Evolutionary conservation across 1,140 invertebrate species (phyloP), one percentile per base, ranked within the genome.

Genomic region (Calephelis virginiensis): DNA sequence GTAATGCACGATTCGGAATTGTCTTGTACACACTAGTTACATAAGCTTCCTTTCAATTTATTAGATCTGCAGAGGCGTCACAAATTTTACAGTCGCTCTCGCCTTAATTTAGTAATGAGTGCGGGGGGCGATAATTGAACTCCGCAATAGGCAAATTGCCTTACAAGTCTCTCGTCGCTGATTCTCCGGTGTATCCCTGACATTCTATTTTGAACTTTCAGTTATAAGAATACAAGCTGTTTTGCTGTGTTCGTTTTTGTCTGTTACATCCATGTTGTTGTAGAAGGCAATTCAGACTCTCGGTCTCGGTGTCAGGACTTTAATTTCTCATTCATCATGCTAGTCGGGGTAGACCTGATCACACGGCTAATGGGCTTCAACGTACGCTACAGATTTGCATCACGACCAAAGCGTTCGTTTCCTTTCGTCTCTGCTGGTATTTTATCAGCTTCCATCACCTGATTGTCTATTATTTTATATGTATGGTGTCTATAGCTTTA

Each of bases 71-170:
- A 82, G 82, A 86, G 83, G 85, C 85, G 87, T 87, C 81, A 81
- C 82, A 72, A 81, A 86, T 83, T 88, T 79, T 83, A 86, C 78
- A 76, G 82, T 82, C 72, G 78, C 81, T 86, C 81, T 82, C 85
- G 86, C 76, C 79, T 88, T 89, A 90, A 90, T 89, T 84, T 86
- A 81, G 86, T 89, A 90, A 90, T 86, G 79, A 86, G 83, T 78
- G 87, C 85, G 84, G 86, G 81, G 87, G 88, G 88, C 85, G 84
- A 89, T 90, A 89, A 90, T 89, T 90, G 85, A 80, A 81, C 76
- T 73, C 83, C 74, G 82, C 85, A 89, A 90, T 89, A 87, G 81
- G 83, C 83, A 90, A 90, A 88, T 90, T 90, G 87, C 77, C 74
- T 76, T 75, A 76, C 75, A 71, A 71, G 75, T 83, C 80, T 80